Evolutionary conservation across 1,140 invertebrate genomes (phyloP).

Genomic region (Solenopsis invicta): DNA sequence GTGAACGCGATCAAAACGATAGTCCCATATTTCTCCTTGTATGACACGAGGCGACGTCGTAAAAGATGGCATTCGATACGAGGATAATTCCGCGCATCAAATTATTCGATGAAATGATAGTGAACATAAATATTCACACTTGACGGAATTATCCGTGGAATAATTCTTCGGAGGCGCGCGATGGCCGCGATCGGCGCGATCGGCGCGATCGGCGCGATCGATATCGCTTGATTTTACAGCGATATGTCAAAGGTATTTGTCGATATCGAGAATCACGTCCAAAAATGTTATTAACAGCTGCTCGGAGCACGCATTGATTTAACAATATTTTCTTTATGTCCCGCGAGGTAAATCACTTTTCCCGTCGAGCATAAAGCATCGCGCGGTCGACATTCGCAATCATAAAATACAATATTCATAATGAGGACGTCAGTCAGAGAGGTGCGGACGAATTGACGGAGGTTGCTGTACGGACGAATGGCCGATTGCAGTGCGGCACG

Average conservation of each 20-base stretch:
- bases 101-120: constrained; percentile 8
- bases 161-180: constrained; percentile 14
- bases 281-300: constrained; percentile 58
- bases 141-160: constrained; percentile 29
- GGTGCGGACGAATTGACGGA: constrained; percentile 62
- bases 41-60: background rate
- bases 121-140: constrained; percentile 25
- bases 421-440: constrained; percentile 74
- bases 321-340: constrained; percentile 64
- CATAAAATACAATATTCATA: constrained; percentile 81
- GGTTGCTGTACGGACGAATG: constrained; percentile 51
- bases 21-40: constrained; percentile 8
- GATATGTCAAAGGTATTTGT: constrained; percentile 27
- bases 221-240: constrained; percentile 43
- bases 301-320: constrained; percentile 47
- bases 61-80: constrained; percentile 26
- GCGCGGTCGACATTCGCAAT: constrained; percentile 62
- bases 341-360: constrained; percentile 53
- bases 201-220: too few relatives aligned
- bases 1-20: constrained; percentile 32
- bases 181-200: too few relatives aligned
- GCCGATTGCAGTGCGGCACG: constrained; percentile 47
- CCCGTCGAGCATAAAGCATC: constrained; percentile 52
- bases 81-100: constrained; percentile 20
- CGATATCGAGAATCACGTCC: constrained; percentile 40